phyloP scores from a whole-genome alignment of 2,888 invertebrate genomes.

The Chelonus formosanus region DNA sequence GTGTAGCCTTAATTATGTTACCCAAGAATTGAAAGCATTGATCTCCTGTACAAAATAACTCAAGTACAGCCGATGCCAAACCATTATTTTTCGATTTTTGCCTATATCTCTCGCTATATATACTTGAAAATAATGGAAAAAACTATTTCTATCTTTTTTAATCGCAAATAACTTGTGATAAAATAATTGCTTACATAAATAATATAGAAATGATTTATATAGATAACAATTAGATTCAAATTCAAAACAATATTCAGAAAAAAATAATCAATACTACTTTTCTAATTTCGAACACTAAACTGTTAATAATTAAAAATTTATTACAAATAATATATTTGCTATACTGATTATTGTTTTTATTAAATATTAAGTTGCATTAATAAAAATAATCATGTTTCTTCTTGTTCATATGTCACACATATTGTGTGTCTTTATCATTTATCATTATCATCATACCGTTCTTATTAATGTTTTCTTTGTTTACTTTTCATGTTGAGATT shows the following conservation, averaged over 20 bases:
- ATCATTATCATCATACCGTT: constrained; percentile 1
- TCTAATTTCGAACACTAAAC: too few species aligned
- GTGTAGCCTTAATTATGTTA: constrained; percentile 50
- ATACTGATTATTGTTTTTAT: background rate
- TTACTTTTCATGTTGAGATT: constrained; percentile 54
- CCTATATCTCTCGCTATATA: constrained; percentile 34
- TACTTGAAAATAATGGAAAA: background rate
- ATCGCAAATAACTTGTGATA: too few species aligned
- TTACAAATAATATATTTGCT: background rate
- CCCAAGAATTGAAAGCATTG: constrained; percentile 58
- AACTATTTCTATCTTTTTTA: background rate
- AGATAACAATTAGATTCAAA: too few species aligned
- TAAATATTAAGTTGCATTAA: background rate
- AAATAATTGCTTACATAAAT: too few species aligned
- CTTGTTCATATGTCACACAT: constrained; percentile 1
- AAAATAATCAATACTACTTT: too few species aligned
- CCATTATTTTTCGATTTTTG: constrained; percentile 46
- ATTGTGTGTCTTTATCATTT: constrained; percentile 1
- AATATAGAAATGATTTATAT: too few species aligned
- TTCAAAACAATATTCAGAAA: too few species aligned
- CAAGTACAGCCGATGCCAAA: constrained; percentile 62
- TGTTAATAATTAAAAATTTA: too few species aligned
- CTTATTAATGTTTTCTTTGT: constrained; percentile 13
- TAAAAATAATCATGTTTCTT: background rate
- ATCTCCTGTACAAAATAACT: constrained; percentile 58